Evolutionary conservation across 2,113 vertebrate genomes (phyloP).

Genomic region (Pristiophorus japonicus): DNA sequence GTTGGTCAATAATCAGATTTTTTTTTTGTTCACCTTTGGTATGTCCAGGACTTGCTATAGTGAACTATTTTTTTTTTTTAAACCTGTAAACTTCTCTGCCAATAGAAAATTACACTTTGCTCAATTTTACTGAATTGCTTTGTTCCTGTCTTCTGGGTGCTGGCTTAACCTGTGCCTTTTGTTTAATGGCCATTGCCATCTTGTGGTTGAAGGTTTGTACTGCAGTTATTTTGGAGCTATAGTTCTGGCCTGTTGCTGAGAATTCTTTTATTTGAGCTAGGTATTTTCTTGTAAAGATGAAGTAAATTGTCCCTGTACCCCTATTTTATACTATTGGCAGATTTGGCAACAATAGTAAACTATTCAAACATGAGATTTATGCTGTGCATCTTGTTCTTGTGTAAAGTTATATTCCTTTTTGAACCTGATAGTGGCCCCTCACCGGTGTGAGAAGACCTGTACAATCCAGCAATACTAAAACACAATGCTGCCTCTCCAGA

Average conservation of each 20-base stretch:
- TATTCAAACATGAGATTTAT: background rate
- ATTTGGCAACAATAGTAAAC: background rate
- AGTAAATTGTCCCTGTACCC: background rate
- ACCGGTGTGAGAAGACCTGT: background rate
- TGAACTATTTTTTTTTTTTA: no score
- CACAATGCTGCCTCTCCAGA: background rate
- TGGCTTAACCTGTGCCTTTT: background rate
- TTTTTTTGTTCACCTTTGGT: background rate
- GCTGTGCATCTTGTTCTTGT: background rate
- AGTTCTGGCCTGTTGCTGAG: background rate
- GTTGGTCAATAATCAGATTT: background rate
- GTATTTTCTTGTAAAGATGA: background rate
- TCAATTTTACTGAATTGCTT: background rate
- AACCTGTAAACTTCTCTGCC: background rate
- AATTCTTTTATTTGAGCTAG: background rate
- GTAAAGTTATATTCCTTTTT: background rate
- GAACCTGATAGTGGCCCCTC: background rate
- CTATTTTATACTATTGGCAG: background rate
- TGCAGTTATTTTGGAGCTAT: background rate
- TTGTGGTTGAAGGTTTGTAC: slow-evolving; percentile 21
- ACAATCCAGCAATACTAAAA: background rate
- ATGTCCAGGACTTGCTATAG: background rate
- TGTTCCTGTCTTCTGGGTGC: background rate
- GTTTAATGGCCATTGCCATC: slow-evolving; percentile 26
- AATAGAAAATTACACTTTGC: background rate